These are phyloP conservation scores for Mythimna vitellina DNA, from an alignment of 2,888 invertebrate genomes.

Conservation along the genomic window DNA sequence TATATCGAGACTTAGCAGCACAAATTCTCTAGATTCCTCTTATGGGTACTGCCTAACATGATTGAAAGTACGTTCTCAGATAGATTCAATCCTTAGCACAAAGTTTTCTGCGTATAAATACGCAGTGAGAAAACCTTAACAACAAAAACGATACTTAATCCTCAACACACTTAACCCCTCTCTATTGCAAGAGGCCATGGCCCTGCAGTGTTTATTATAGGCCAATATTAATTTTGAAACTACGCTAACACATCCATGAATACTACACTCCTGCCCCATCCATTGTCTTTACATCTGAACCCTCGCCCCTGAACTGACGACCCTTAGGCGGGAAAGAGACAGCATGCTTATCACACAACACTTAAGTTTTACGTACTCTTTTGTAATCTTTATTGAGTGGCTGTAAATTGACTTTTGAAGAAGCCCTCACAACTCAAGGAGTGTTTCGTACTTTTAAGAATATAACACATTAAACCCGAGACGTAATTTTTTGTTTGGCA, in stretches of 20 bases:
- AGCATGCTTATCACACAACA: conserved; percentile 73
- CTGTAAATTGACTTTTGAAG: conserved; percentile 76
- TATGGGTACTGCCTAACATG: background rate
- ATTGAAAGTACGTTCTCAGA: background rate
- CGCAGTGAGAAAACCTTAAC: background rate
- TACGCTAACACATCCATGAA: conserved; percentile 5
- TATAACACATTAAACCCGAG: conserved; percentile 52
- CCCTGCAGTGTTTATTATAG: background rate
- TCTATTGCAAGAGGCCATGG: background rate
- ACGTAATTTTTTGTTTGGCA: conserved; percentile 56
- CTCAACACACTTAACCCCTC: background rate
- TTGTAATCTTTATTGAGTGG: conserved; percentile 79
- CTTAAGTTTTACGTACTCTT: conserved; percentile 75
- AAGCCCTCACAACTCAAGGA: conserved; percentile 58
- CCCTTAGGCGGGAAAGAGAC: conserved; percentile 70
- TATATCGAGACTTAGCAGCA: background rate
- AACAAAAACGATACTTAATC: background rate
- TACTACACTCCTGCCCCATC: conserved; percentile 47
- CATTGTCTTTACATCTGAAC: conserved; percentile 54
- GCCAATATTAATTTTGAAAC: background rate
- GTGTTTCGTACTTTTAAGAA: conserved; percentile 54
- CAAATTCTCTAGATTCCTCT: background rate
- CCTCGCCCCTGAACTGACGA: conserved; percentile 64
- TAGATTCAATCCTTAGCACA: background rate
- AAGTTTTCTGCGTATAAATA: background rate